Base-by-base conservation (phyloP, 2,113 vertebrate genomes). In the Todiramphus chloris region DNA sequence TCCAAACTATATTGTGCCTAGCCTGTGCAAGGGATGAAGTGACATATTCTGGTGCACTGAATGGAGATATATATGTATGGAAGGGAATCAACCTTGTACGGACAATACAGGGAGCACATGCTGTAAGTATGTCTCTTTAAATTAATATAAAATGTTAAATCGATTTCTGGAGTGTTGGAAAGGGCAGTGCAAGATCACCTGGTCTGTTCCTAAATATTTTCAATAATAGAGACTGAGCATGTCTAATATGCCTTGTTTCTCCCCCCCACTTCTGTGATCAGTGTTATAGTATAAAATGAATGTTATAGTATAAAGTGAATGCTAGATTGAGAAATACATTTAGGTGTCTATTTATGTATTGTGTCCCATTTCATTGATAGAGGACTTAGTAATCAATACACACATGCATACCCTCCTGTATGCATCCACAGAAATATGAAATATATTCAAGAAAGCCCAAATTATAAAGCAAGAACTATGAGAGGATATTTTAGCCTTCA, bases 21-120 rank as follows among this genome's bases (percentile, higher is more conserved):
- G 99, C 99, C 63, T 99, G 99, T 94, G 99, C 99, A 37, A 98
- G 98, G 93, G 99, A 99, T 66, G 99, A 99, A 96, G 97, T 99
- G 96, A 99, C 99, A 0, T 99, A 99, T 97, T 99, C 99, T 28
- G 99, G 99, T 94, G 99, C 99, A 21, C 97, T 99, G 97, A 99
- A 98, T 58, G 99, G 99, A 69, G 99, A 99, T 95, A 99, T 99
- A 86, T 99, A 99, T 11, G 98, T 99, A 18, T 99, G 99, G 99
- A 99, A 99, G 97, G 99, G 99, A 92, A 97, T 99, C 97, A 99
- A 98, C 96, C 98, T 99, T 59, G 98, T 98, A 76, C 98, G 99
- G 96, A 99, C 99, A 19, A 98, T 99, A 92, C 99, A 99, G 96
- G 99, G 99, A 94, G 99, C 99, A 76, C 99, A 99, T 75, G 98